A percentile compares a stretch with the other conserved stretches of the same genome.
Conservation (phyloP, 1,140 invertebrate genomes). For the Limonius californicus region DNA sequence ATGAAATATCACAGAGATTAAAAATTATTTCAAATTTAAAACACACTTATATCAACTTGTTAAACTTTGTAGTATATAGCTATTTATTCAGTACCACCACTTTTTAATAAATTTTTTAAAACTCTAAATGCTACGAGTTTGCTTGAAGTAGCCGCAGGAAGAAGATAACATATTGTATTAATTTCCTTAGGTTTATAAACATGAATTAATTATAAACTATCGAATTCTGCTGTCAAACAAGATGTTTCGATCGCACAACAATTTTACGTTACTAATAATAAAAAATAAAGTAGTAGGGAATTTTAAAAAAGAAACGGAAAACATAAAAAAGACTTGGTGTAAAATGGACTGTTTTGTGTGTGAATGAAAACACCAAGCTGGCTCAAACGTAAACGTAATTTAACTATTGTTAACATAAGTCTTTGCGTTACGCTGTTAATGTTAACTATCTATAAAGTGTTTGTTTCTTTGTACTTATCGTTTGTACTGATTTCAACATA, state of each 20-base stretch:
- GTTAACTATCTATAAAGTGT: no score
- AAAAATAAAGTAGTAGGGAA: background rate
- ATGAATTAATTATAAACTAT: constrained; percentile 21
- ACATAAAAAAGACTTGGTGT: background rate
- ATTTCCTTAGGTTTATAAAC: constrained; percentile 1
- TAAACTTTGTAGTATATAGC: background rate
- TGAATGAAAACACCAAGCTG: constrained; percentile 23
- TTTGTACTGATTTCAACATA: no score
- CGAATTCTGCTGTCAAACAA: constrained; percentile 25
- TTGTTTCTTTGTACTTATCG: no score
- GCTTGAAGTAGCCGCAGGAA: no score
- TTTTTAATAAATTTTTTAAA: no score
- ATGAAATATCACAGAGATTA: background rate
- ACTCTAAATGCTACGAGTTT: no score
- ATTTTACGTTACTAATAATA: constrained; percentile 11
- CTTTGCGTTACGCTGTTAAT: no score
- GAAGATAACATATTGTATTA: constrained; percentile 16
- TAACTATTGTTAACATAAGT: background rate
- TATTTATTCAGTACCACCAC: no score
- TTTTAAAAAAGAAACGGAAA: background rate
- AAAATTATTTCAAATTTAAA: background rate
- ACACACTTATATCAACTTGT: background rate
- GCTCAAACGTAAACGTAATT: constrained; percentile 23
- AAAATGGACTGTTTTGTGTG: background rate
- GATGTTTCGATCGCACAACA: constrained; percentile 25